These are phyloP conservation scores for Branchipolynoe longqiensis DNA, from an alignment of 2,888 invertebrate genomes.

Conservation along the genomic window DNA sequence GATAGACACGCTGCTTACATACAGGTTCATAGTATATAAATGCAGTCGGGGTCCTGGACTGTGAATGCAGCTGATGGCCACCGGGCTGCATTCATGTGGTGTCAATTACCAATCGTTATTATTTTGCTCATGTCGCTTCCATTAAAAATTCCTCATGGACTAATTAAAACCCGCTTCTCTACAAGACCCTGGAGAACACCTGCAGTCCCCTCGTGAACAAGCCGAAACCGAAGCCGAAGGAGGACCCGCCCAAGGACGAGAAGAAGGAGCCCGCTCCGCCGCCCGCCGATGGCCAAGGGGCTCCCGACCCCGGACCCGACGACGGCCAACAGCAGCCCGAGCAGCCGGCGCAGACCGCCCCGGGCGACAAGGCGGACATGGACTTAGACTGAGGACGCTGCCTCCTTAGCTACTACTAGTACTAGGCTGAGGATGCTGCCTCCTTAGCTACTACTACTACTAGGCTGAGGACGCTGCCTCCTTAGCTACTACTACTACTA, in stretches of 20 bases:
- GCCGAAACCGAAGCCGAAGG: constrained; percentile 96
- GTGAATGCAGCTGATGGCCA: too few relatives aligned
- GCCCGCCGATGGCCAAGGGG: constrained; percentile 13
- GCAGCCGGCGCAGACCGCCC: neutral
- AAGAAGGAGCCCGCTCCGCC: constrained; percentile 70
- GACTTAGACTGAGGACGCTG: constrained; percentile 79
- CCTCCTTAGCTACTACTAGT: too few relatives aligned
- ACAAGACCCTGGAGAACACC: constrained; percentile 84
- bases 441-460: too few relatives aligned
- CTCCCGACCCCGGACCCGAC: neutral
- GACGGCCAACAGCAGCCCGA: neutral
- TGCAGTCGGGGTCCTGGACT: neutral
- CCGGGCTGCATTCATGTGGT: too few relatives aligned
- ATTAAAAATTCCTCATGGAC: too few relatives aligned
- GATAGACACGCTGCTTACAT: neutral
- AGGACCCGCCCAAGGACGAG: constrained; percentile 85
- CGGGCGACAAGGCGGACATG: constrained; percentile 71
- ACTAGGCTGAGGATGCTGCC: too few relatives aligned
- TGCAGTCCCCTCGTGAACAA: constrained; percentile 91
- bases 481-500: too few relatives aligned
- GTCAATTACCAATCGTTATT: too few relatives aligned
- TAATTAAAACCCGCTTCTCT: too few relatives aligned
- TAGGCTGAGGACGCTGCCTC: too few relatives aligned
- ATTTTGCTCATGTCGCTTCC: too few relatives aligned
- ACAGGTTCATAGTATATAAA: too few relatives aligned